A percentile compares a stretch with the other conserved stretches of the same genome.
phyloP scores from a whole-genome alignment of 2,888 invertebrate genomes.

The Oegoconia quadripuncta region DNA sequence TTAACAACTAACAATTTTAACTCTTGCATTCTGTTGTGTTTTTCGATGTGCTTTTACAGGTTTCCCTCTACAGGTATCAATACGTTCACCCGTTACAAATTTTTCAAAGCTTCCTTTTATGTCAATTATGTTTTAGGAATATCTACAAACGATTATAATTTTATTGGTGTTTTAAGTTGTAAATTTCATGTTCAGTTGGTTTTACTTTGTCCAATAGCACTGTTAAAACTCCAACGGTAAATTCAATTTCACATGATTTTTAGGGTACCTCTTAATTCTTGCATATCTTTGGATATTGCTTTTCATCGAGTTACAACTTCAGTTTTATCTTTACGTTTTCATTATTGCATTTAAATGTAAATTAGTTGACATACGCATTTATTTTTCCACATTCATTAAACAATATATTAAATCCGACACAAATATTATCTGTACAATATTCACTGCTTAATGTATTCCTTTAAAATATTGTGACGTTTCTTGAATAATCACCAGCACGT shows the following conservation, averaged over 20 bases:
- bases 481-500: slow-evolving; percentile 62
- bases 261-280: too few species aligned
- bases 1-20: slow-evolving; percentile 49
- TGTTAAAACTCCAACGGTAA: too few species aligned
- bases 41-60: slow-evolving; percentile 67
- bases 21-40: slow-evolving; percentile 46
- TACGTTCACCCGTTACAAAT: slow-evolving; percentile 21
- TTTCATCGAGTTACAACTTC: not conserved
- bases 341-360: slow-evolving; percentile 20
- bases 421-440: slow-evolving; percentile 58
- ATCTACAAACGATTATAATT: too few species aligned
- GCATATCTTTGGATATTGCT: too few species aligned
- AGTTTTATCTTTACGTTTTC: not conserved
- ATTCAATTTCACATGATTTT: too few species aligned
- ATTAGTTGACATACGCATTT: slow-evolving; percentile 16
- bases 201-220: too few species aligned
- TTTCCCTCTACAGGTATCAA: slow-evolving; percentile 70
- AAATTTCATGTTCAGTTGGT: too few species aligned
- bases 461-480: slow-evolving; percentile 69
- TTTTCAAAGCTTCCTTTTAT: too few species aligned
- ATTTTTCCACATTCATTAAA: slow-evolving; percentile 54
- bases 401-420: slow-evolving; percentile 59
- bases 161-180: too few species aligned
- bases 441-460: slow-evolving; percentile 56
- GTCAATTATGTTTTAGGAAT: too few species aligned